Conservation (phyloP, 2,888 invertebrate species). For the Allophyes oxyacanthae region DNA sequence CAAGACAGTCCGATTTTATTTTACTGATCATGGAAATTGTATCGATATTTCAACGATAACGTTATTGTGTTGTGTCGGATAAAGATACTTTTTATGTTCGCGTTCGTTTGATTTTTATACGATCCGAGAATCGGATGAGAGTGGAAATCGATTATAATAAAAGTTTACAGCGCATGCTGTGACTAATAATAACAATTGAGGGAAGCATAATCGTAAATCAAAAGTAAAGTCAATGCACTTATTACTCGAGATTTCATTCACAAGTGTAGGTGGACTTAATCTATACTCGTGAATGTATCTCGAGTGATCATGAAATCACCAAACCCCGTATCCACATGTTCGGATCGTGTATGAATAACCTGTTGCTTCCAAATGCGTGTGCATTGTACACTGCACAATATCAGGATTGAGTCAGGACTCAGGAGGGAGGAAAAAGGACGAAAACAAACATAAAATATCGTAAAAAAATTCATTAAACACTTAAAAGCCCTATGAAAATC, state of each 20-base stretch:
- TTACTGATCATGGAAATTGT: constrained; percentile 87
- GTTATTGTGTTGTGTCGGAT: constrained; percentile 77
- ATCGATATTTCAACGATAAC: constrained; percentile 87
- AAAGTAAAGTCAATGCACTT: constrained; percentile 35
- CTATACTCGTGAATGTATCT: too few species aligned
- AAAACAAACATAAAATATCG: constrained; percentile 16
- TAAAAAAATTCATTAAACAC: constrained; percentile 9
- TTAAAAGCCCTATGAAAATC: constrained; percentile 21
- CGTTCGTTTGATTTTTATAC: constrained; percentile 79
- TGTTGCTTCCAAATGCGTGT: constrained; percentile 34
- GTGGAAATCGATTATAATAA: constrained; percentile 66
- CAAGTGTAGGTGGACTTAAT: constrained; percentile 8
- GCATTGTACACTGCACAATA: constrained; percentile 6
- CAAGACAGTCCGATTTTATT: constrained; percentile 84
- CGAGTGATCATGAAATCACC: constrained; percentile 8
- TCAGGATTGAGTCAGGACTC: too few species aligned
- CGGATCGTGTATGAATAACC: constrained; percentile 38
- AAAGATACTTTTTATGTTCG: constrained; percentile 81
- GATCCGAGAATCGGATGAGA: constrained; percentile 64
- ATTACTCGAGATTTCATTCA: constrained; percentile 26
- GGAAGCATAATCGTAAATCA: constrained; percentile 33
- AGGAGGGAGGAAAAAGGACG: constrained; percentile 3
- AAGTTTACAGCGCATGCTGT: constrained; percentile 57
- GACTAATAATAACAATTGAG: constrained; percentile 51
- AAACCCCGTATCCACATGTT: constrained; percentile 4